Evolutionary conservation across 1,140 invertebrate genomes (phyloP).

Genomic region (Nasonia longicornis): DNA sequence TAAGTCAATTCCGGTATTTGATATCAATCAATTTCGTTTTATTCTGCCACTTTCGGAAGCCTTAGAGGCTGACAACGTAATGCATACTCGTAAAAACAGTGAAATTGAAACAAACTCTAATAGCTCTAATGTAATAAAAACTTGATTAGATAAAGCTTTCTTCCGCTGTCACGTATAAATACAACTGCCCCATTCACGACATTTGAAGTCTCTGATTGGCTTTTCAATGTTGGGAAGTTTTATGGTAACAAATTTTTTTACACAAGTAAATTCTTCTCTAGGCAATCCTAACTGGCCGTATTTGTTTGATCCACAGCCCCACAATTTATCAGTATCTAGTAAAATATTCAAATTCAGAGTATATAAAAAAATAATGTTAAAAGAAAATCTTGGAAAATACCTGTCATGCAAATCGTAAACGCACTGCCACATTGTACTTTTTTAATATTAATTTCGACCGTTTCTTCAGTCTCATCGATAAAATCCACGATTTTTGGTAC

Average conservation of each 20-base stretch:
- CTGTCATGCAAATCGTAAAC: constrained; percentile 71
- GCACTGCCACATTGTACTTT: constrained; percentile 77
- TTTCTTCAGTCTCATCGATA: constrained; percentile 66
- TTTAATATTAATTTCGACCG: constrained; percentile 66
- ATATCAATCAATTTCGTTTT: constrained; percentile 40
- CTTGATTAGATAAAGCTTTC: not conserved
- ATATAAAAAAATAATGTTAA: not conserved
- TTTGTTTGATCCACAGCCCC: constrained; percentile 80
- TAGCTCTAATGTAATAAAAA: no score
- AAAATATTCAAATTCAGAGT: not conserved
- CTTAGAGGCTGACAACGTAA: not conserved
- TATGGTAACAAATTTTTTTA: constrained; percentile 55
- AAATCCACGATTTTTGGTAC: constrained; percentile 72
- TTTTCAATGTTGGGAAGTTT: constrained; percentile 41
- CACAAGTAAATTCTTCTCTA: constrained; percentile 14
- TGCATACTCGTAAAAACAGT: not conserved
- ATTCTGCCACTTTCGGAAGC: constrained; percentile 52
- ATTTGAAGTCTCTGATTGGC: constrained; percentile 59
- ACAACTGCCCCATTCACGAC: constrained; percentile 61
- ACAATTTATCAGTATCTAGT: constrained; percentile 67
- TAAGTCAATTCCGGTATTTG: not conserved
- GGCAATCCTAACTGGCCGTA: constrained; percentile 77
- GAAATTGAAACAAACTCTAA: constrained; percentile 44
- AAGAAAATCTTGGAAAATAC: constrained; percentile 33
- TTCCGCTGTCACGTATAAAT: constrained; percentile 27